Percentiles rank a stretch among this genome's conserved stretches.
phyloP scores from a whole-genome alignment of 2,888 invertebrate genomes.

The Ophonus ardosiacus region DNA sequence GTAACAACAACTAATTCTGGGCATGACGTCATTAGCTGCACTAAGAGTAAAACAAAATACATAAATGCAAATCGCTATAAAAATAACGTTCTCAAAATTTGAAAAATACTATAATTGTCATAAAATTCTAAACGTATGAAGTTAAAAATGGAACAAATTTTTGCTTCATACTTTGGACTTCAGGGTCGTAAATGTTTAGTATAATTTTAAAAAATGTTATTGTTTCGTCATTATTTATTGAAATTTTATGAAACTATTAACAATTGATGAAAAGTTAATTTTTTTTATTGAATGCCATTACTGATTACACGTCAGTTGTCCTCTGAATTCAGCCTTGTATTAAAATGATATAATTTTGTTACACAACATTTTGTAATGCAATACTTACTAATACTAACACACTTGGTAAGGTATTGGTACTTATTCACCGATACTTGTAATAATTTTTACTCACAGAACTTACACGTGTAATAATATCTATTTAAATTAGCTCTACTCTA shows the following conservation, averaged over 20 bases:
- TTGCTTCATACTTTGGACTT: no score
- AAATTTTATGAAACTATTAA: not conserved
- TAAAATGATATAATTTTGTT: conserved; percentile 58
- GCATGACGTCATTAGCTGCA: no score
- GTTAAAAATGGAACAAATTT: no score
- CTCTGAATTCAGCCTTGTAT: conserved; percentile 49
- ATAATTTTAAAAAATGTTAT: no score
- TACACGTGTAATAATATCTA: not conserved
- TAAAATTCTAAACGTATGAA: no score
- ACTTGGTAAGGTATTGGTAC: not conserved
- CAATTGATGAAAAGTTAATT: not conserved
- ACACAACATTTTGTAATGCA: conserved; percentile 54
- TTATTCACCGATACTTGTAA: conserved; percentile 2
- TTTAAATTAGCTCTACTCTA: not conserved
- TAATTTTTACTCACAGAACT: not conserved
- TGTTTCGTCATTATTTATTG: not conserved
- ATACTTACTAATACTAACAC: conserved; percentile 11
- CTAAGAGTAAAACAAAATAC: no score
- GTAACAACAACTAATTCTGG: no score
- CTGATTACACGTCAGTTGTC: conserved; percentile 43
- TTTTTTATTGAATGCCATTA: conserved; percentile 23
- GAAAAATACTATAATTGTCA: no score
- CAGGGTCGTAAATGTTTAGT: no score
- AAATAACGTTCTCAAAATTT: no score
- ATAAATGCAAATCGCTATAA: no score